Base-by-base conservation (phyloP, 1,140 invertebrate species). In the Andricus grossulariae region DNA sequence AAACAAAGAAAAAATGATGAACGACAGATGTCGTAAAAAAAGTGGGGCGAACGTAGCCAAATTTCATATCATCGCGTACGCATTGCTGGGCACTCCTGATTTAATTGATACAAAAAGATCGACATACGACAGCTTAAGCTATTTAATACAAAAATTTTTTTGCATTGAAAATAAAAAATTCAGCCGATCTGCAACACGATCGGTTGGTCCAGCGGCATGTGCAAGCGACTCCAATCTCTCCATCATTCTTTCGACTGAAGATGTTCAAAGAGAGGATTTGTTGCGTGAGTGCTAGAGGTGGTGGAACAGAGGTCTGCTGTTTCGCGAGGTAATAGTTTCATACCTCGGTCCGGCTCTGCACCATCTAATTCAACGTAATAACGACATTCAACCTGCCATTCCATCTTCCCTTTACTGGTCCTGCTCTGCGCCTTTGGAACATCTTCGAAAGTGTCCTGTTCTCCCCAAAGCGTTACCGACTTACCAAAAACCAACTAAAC, bases 281-380 rank as follows among this genome's bases (percentile, higher is more conserved):
- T 57, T 21, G 55, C 25, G 10, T 45, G 39, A 45, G 6, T 45
- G 39, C 10, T 45, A 7, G 39, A 45, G 55, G 72, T 83, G 71
- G 76, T 75, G 72, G 80, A 72, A 70, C 55, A 80, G 80, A 82
- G 78, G 80, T 87, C 82, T 77, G 83, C 85, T 86, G 87, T 91
- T 90, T 90, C 88, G 85, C 86, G 89, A 90, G 89, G 88, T 90
- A 91, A 91, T 91, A 91, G 90, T 91, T 91, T 91, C 89, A 90
- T 91, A 91, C 90, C 90, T 90, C 90, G 90, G 91, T 91, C 89
- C 90, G 89, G 88, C 89, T 90, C 88, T 89, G 89, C 89, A 90
- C 88, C 90, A 90, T 90, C 90, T 91, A 90, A 91, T 91, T 91
- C 89, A 90, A 79, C 87, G 87, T 91, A 91, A 91, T 91, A 90